These are phyloP conservation scores for Porites lobata DNA, from an alignment of 92 coral and sea anemone genomes.

Conservation along the genomic window DNA sequence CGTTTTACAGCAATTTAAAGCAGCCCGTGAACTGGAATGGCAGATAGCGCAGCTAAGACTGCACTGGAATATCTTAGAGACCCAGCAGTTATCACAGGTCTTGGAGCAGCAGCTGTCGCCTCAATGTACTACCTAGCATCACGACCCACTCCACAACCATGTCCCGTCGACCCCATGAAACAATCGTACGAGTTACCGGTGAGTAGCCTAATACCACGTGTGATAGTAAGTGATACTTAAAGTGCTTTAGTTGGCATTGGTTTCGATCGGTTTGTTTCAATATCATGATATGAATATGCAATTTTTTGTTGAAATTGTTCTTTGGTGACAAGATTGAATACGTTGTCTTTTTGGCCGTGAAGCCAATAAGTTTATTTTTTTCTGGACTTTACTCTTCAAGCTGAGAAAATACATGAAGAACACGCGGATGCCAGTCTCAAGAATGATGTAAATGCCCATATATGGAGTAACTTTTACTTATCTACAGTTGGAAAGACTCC, in stretches of 20 bases:
- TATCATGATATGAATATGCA: too few relatives aligned
- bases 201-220: slow-evolving; percentile 3
- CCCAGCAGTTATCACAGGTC: slow-evolving; percentile 83
- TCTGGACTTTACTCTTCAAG: too few relatives aligned
- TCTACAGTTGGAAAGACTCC: too few relatives aligned
- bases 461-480: too few relatives aligned
- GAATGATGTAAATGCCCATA: too few relatives aligned
- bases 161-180: slow-evolving; percentile 86
- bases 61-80: slow-evolving; percentile 84
- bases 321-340: too few relatives aligned
- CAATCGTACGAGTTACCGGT: slow-evolving; percentile 94
- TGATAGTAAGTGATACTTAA: background rate
- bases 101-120: slow-evolving; percentile 83
- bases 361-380: too few relatives aligned
- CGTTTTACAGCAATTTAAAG: slow-evolving; percentile 6
- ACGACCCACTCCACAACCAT: slow-evolving; percentile 77
- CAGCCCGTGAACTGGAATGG: slow-evolving; percentile 46
- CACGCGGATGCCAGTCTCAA: too few relatives aligned
- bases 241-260: background rate
- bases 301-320: too few relatives aligned
- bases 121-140: slow-evolving; percentile 76
- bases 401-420: too few relatives aligned
- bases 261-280: background rate
- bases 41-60: slow-evolving; percentile 76
- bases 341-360: too few relatives aligned